A percentile compares a stretch with the other conserved stretches of the same genome.
phyloP scores from a whole-genome alignment of 1,140 invertebrate genomes.

The Cydia amplana region DNA sequence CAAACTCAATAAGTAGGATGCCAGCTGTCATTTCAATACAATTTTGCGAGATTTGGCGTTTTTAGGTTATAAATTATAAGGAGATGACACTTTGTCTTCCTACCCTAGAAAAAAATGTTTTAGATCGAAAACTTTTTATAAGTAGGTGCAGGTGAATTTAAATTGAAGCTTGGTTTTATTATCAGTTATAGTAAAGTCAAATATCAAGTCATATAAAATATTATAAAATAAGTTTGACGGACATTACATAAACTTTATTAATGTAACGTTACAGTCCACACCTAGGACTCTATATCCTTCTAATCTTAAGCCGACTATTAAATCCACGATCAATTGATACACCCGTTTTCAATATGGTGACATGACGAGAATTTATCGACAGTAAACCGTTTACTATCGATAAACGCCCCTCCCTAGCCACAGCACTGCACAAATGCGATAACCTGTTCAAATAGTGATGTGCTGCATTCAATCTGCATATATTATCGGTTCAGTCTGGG shows the following conservation, averaged over 20 bases:
- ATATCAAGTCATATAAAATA: no score
- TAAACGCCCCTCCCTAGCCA: slow-evolving; percentile 22
- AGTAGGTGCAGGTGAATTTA: no score
- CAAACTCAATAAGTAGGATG: no score
- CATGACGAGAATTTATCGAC: slow-evolving; percentile 2
- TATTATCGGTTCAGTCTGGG: slow-evolving; percentile 43
- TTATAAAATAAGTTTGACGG: no score
- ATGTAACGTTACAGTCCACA: background rate
- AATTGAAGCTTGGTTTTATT: no score
- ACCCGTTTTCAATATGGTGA: background rate
- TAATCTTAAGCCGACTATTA: background rate
- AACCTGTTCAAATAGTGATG: slow-evolving; percentile 59
- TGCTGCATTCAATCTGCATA: slow-evolving; percentile 58
- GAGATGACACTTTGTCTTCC: no score
- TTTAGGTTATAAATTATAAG: no score
- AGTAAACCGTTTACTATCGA: background rate
- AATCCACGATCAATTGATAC: background rate
- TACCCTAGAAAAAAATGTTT: no score
- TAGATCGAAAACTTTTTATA: no score
- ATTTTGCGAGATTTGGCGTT: no score
- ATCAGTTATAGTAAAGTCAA: no score
- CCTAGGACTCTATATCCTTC: background rate
- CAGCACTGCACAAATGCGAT: slow-evolving; percentile 47
- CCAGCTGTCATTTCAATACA: no score
- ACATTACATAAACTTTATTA: background rate